Base-by-base conservation (phyloP, 2,113 vertebrate species). In the Lucifuga dentata region DNA sequence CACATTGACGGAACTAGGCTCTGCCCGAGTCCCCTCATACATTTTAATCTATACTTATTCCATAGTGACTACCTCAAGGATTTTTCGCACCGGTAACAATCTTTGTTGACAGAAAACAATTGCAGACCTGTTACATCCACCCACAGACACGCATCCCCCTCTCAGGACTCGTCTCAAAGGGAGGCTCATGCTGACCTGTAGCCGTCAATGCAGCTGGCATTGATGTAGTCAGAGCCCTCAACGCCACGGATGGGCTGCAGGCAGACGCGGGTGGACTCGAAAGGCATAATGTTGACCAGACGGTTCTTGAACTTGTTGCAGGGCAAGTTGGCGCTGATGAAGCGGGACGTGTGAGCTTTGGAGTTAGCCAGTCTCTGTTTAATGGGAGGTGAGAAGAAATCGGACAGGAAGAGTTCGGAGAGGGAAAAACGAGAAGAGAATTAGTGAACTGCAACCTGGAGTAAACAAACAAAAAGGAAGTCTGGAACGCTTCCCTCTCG, bases 251-350 rank as follows among this genome's bases (percentile, higher is more conserved):
- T 98, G 68, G 96, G 96, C 92, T 98, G 96, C 91, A 98, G 93
- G 83, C 95, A 96, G 78, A 98, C 96, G 5, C 96, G 94, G 0
- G 95, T 98, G 81, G 96, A 90, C 89, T 98, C 96, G 0, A 97
- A 98, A 2, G 96, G 96, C 96, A 98, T 97, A 86, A 98, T 98
- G 88, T 98, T 98, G 75, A 98, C 96, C 10, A 98, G 94, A 65
- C 96, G 94, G 87, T 98, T 98, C 93, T 98, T 98, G 88, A 98
- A 98, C 87, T 98, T 98, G 95, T 98, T 98, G 92, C 96, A 98
- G 0, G 96, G 95, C 73, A 98, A 91, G 91, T 98, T 98, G 94
- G 96, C 96, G 77, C 96, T 98, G 92, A 98, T 96, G 93, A 98
- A 98, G 83, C 96, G 94, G 71, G 96, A 98, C 13, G 96, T 97